Evolutionary conservation across 2,888 invertebrate genomes (phyloP).

Genomic region (Mythimna impura): DNA sequence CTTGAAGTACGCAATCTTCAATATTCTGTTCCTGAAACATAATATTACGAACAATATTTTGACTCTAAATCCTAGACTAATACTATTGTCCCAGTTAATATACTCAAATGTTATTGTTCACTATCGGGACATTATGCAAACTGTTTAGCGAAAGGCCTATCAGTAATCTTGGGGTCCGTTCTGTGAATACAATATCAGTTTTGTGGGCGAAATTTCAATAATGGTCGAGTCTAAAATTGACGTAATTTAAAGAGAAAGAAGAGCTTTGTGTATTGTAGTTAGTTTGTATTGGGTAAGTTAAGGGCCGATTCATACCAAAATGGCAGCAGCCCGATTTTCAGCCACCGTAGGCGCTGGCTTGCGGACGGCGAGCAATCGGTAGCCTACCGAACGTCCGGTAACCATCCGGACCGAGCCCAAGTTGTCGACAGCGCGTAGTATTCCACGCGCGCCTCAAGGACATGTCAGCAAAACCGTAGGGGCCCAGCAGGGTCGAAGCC

Average conservation of each 20-base stretch:
- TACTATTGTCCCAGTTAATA: conserved; percentile 41
- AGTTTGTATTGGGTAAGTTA: not conserved
- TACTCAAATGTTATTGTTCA: conserved; percentile 48
- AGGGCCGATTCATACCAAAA: no score
- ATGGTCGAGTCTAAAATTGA: conserved; percentile 33
- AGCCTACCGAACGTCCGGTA: no score
- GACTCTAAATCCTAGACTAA: conserved; percentile 11
- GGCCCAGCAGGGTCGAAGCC: no score
- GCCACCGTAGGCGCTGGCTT: no score
- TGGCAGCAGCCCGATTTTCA: no score
- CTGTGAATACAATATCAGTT: conserved; percentile 58
- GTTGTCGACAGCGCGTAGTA: no score
- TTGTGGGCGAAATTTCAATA: conserved; percentile 57
- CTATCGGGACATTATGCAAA: conserved; percentile 62
- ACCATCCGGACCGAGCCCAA: no score
- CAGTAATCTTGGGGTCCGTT: conserved; percentile 61
- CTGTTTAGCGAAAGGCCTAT: conserved; percentile 52
- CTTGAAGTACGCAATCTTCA: not conserved
- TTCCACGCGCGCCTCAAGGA: no score
- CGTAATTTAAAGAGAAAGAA: conserved; percentile 35
- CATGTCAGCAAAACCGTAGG: no score
- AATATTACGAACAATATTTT: conserved; percentile 1
- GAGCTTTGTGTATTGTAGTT: not conserved
- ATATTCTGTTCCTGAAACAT: not conserved
- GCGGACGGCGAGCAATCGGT: no score